phyloP scores from a whole-genome alignment of 1,140 invertebrate genomes.

The Araneus ventricosus region DNA sequence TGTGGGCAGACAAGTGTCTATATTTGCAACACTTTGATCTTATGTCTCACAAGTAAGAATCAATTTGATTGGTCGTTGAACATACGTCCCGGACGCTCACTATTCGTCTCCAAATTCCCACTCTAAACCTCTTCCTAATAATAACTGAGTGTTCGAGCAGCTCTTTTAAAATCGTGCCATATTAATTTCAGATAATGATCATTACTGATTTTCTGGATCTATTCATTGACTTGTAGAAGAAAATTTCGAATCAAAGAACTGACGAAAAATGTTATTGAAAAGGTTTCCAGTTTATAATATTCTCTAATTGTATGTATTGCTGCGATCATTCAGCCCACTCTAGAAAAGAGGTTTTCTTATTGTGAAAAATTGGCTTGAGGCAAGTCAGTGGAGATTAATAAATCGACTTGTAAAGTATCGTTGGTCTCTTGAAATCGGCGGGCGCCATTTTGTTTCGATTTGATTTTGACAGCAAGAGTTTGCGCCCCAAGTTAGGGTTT shows the following conservation, averaged over 20 bases:
- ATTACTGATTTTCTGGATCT: slow-evolving; percentile 54
- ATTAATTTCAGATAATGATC: slow-evolving; percentile 52
- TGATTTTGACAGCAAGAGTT: background rate
- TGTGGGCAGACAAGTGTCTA: slow-evolving; percentile 27
- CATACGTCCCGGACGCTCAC: background rate
- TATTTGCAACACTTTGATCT: slow-evolving; percentile 30
- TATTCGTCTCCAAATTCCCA: slow-evolving; percentile 31
- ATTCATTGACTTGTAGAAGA: background rate
- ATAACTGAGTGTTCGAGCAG: slow-evolving; percentile 40
- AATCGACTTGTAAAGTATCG: slow-evolving; percentile 1
- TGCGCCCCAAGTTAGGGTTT: too few relatives aligned
- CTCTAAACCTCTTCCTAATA: slow-evolving; percentile 57
- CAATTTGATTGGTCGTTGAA: slow-evolving; percentile 59
- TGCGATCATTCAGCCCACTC: background rate
- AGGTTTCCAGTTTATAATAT: slow-evolving; percentile 45
- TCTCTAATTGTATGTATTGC: slow-evolving; percentile 61
- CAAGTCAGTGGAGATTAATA: background rate
- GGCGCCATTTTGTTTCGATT: background rate
- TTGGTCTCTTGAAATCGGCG: background rate
- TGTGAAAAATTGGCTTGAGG: background rate
- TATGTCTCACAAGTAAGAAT: slow-evolving; percentile 36
- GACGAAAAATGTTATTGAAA: slow-evolving; percentile 24
- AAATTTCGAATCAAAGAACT: slow-evolving; percentile 34
- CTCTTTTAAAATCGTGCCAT: slow-evolving; percentile 21
- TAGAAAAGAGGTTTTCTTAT: background rate